Base-by-base conservation (phyloP, 2,797 vertebrate genomes). In the Sebastes nivosus region DNA sequence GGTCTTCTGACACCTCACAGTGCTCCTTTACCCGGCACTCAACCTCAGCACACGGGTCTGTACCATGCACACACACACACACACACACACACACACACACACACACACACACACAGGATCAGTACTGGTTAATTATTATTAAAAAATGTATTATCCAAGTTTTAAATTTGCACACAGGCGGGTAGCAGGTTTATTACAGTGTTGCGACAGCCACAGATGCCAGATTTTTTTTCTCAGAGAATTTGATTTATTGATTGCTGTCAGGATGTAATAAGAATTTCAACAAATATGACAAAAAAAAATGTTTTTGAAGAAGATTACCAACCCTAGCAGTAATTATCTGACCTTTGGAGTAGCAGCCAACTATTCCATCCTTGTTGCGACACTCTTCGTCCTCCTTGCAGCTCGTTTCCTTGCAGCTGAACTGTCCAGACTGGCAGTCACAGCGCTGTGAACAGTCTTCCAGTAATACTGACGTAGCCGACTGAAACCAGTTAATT, bases 11-110 rank as follows among this genome's bases (percentile, higher is more conserved):
- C 29, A 77, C 73, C 11, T 52, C 29, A 25, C 84, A 86, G 34
- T 67, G 59, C 46, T 86, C 84, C 70, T 86, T 86, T 8, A 25
- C 46, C 24, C 80, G 60, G 77, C 84, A 86, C 24, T 22, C 1
- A 7, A 55, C 14, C 6, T 71, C 69, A 29, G 34, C 73, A 67
- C 84, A 86, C 0, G 74, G 84, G 60, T 86, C 84, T 86, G 73
- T 8, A 52, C 18, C 50, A 52, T 4, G 1, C 36, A 14, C 36
- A 38, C 36, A 13, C 36, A 38, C 36, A 38, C 36, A 38, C 36
- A 38, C 13, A 38, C 36, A 38, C 36, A 38, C 36, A 38, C 36
- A 38, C 36, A 12, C 11, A 36, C 34, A 12, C 34, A 14, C 9
- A 76, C 24, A 66, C 11, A 59, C 9, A 76, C 60, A 60, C 8